Evolutionary conservation across 35 echinoderm and acorn worm genomes (phyloP), one percentile per base, ranked within the genome.

Genomic region (Apostichopus japonicus): DNA sequence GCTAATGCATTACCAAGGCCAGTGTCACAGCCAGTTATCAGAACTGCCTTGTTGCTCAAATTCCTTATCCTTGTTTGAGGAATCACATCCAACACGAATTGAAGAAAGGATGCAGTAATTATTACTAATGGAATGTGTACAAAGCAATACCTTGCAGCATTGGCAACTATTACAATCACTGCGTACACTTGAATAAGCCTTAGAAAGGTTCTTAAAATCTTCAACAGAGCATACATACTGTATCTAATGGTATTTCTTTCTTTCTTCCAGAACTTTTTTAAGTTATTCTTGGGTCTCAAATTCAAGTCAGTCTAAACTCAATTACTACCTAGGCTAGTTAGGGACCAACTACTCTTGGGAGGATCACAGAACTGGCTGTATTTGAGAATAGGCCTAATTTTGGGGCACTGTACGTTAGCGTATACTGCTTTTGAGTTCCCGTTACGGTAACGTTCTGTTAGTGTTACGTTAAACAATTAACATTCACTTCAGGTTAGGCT

Each of bases 21-120:
- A 7, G 93, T 96, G 73, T 96, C 95, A 71, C 95, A 96, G 54
- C 95, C 95, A 23, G 95, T 96, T 7, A 96, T 80, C 21, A 95
- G 83, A 2, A 95, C 90, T 44, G 94, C 94, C 78, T 92, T 95
- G 10, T 90, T 6, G 10, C 21, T 23, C 10, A 77, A n/a, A 24
- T 76, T 33, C 10, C 6, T 10, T 76, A 90, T 78, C 19, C 17
- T 33, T 1, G 88, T 65, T 62, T 90, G 88, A 10, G 88, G 88
- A 53, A 90, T 19, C 19, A 87, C 19, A 2, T 27, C 10, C 54
- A 87, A 63, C 5, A 63, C 86, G 65, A 61, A 71, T 23, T 87
- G 58, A 65, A 87, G 22, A 17, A 56, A 56, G 65, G 58, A 27
- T 87, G 57, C 86, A 0, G 86, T 67, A 6, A 83, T 21, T 6